phyloP scores from a whole-genome alignment of 2,888 invertebrate species.

The Napeogenes inachia region DNA sequence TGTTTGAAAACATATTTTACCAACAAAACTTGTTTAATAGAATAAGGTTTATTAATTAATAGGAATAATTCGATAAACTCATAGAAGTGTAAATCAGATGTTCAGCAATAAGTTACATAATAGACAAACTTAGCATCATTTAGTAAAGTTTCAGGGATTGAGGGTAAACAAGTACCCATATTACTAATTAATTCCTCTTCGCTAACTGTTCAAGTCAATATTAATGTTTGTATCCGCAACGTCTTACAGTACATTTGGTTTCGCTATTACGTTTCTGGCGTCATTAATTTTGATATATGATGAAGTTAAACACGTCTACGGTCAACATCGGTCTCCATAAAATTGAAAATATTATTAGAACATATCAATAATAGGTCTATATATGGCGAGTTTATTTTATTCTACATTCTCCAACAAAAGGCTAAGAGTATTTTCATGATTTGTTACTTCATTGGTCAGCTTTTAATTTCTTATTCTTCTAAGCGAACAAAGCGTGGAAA shows the following conservation, averaged over 20 bases:
- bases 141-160: slow-evolving; percentile 17
- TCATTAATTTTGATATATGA: slow-evolving; percentile 24
- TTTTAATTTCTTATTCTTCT: too few relatives aligned
- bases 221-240: slow-evolving; percentile 17
- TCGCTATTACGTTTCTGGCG: slow-evolving; percentile 19
- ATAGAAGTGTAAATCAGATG: slow-evolving; percentile 11
- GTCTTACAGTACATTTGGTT: slow-evolving; percentile 25
- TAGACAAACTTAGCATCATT: slow-evolving; percentile 20
- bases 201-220: slow-evolving; percentile 15
- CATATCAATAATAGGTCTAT: too few relatives aligned
- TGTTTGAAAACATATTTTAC: too few relatives aligned
- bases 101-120: slow-evolving; percentile 22
- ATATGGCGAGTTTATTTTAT: too few relatives aligned
- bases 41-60: too few relatives aligned
- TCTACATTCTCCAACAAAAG: too few relatives aligned
- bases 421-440: too few relatives aligned
- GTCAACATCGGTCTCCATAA: neutral
- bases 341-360: neutral
- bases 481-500: too few relatives aligned
- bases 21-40: too few relatives aligned
- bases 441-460: too few relatives aligned
- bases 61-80: slow-evolving; percentile 7
- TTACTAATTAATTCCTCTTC: slow-evolving; percentile 25
- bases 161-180: slow-evolving; percentile 18
- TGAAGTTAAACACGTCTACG: slow-evolving; percentile 2